Evolutionary conservation across 2,113 vertebrate species (phyloP).

Genomic region (Pygoscelis adeliae): DNA sequence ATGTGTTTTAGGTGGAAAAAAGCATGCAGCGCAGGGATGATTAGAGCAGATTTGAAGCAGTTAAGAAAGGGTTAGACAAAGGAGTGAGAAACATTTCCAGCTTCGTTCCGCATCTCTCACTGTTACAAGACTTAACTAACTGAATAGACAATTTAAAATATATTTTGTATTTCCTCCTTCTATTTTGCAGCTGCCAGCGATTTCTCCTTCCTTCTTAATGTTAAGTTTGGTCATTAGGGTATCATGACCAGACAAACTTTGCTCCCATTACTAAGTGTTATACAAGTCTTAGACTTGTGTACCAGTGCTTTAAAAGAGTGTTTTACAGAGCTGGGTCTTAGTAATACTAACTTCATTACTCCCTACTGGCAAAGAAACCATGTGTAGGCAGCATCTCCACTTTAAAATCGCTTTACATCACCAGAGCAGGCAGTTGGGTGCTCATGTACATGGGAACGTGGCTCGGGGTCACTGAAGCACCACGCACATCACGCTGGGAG

Average conservation of each 20-base stretch:
- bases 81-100: not conserved
- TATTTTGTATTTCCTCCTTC: not conserved
- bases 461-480: not conserved
- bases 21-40: not conserved
- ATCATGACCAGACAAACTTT: not conserved
- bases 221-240: not conserved
- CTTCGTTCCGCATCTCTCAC: not conserved
- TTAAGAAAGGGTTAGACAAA: not conserved
- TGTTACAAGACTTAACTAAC: not conserved
- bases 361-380: not conserved
- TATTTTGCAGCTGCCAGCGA: not conserved
- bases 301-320: not conserved
- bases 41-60: not conserved
- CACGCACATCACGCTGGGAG: rapidly evolving
- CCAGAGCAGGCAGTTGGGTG: not conserved
- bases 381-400: not conserved
- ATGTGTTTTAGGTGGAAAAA: not conserved
- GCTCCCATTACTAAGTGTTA: not conserved
- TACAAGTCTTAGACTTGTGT: not conserved
- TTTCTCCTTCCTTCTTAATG: not conserved
- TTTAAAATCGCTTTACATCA: not conserved
- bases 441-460: rapidly evolving
- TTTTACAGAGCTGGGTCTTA: not conserved
- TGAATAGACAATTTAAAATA: not conserved
- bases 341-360: not conserved